Evolutionary conservation across 2,888 invertebrate genomes (phyloP).

Genomic region (Hemistola chrysoprasaria): DNA sequence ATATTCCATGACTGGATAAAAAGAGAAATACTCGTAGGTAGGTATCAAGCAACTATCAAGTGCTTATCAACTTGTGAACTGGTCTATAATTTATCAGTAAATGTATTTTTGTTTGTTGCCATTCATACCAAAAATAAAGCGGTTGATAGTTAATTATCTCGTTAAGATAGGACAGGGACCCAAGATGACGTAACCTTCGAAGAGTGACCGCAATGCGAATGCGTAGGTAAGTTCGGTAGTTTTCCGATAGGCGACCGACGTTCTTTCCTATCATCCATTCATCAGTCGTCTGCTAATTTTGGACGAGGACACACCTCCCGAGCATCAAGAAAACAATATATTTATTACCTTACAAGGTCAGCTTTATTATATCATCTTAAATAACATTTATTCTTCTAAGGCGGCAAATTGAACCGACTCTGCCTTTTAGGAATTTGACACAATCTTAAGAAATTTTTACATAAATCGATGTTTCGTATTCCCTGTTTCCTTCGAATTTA

Average conservation of each 20-base stretch:
- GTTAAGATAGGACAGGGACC: conserved; percentile 24
- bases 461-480: too few species aligned
- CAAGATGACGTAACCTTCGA: conserved; percentile 35
- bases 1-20: too few species aligned
- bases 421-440: too few species aligned
- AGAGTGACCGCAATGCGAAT: conserved; percentile 19
- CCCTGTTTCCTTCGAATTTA: too few species aligned
- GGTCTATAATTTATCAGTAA: conserved; percentile 9
- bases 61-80: too few species aligned
- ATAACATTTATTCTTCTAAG: too few species aligned
- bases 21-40: too few species aligned
- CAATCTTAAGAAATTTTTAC: too few species aligned
- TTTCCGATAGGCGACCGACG: conserved; percentile 39
- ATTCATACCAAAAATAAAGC: conserved; percentile 14
- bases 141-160: conserved; percentile 2
- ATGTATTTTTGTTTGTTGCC: conserved; percentile 8
- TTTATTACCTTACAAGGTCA: conserved; percentile 20
- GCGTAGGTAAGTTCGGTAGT: conserved; percentile 29
- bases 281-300: conserved; percentile 49
- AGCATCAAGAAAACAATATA: conserved; percentile 2
- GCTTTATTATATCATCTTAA: conserved; percentile 2
- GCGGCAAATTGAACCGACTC: too few species aligned
- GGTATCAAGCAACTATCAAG: too few species aligned
- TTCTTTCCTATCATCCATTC: conserved; percentile 24
- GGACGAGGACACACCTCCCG: conserved; percentile 39